These are phyloP conservation scores for Callithrix jacchus DNA, from an alignment of 2,113 vertebrate genomes.

Conservation along the genomic window DNA sequence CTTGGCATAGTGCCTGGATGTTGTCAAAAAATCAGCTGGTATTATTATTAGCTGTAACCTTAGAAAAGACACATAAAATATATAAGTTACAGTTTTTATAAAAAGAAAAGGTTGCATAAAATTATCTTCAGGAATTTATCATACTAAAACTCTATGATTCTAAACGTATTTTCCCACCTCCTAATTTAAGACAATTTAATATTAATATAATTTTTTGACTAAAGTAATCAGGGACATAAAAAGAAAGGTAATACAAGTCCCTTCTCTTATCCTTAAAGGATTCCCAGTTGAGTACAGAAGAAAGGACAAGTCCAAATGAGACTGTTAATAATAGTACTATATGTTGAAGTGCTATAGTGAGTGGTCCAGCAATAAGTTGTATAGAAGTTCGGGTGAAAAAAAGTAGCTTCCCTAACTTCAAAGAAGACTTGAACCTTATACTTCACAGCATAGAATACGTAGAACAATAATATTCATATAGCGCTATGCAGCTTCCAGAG, in stretches of 20 bases:
- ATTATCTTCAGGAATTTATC: neutral
- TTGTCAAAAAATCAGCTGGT: neutral
- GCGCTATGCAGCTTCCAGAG: neutral
- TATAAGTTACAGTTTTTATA: neutral
- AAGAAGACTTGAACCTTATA: neutral
- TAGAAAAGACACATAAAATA: neutral
- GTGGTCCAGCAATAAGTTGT: neutral
- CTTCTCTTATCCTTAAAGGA: neutral
- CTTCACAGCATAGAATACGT: neutral
- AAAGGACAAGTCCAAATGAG: neutral
- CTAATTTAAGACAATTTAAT: conserved; percentile 21
- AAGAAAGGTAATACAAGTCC: neutral
- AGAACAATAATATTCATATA: neutral
- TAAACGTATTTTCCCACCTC: neutral
- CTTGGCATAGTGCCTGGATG: neutral
- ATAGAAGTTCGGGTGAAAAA: neutral
- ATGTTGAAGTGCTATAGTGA: neutral
- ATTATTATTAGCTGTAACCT: neutral
- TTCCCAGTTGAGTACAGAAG: neutral
- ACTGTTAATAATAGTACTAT: neutral
- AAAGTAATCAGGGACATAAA: neutral
- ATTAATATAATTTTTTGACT: neutral
- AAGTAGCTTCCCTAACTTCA: neutral
- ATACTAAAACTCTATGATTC: neutral
- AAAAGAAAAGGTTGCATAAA: neutral